Percentiles rank a stretch among this genome's conserved stretches.
Conservation (phyloP, 2,113 vertebrate species). For the Gymnobelideus leadbeateri region DNA sequence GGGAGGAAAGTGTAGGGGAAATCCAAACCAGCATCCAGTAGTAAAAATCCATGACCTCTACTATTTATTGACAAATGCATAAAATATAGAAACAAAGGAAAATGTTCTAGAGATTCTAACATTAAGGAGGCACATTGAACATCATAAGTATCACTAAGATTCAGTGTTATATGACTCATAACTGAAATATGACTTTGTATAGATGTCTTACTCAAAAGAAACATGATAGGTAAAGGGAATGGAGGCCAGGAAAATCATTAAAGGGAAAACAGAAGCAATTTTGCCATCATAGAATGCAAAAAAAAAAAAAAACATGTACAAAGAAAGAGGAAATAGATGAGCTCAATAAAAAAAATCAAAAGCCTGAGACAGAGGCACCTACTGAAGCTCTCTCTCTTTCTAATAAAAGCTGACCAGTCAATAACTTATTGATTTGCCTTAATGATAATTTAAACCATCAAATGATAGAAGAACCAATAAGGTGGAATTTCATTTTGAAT, state of each 20-base stretch:
- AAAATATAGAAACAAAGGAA: neutral
- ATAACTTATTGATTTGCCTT: neutral
- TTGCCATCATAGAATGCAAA: neutral
- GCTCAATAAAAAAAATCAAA: neutral
- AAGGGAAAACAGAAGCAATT: neutral
- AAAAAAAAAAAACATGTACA: neutral
- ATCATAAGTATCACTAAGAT: neutral
- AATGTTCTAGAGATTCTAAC: neutral
- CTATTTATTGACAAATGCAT: neutral
- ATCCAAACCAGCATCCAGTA: neutral
- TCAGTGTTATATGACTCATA: no score
- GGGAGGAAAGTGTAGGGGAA: neutral
- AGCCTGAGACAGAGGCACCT: neutral
- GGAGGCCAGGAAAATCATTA: neutral
- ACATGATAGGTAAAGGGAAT: neutral
- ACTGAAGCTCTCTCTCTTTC: neutral
- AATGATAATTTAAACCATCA: neutral
- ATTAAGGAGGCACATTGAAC: neutral
- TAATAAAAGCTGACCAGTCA: neutral
- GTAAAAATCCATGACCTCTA: neutral
- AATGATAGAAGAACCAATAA: neutral
- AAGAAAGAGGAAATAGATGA: neutral
- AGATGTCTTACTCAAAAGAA: no score
- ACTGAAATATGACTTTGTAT: neutral
- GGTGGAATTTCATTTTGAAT: neutral